phyloP scores from a whole-genome alignment of 1,140 invertebrate genomes.

The Drosophila neocordata region DNA sequence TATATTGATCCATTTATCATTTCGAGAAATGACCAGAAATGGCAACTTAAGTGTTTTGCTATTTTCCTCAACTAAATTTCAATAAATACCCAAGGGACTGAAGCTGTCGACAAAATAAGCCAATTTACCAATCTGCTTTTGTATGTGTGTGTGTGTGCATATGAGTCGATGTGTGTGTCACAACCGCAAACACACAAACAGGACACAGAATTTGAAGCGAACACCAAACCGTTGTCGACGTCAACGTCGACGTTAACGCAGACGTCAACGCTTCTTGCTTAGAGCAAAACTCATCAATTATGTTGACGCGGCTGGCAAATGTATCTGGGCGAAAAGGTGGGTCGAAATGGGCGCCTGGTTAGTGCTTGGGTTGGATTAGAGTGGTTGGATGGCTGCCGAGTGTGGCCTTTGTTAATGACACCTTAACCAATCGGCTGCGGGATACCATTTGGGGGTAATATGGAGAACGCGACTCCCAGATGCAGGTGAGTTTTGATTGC shows the following conservation, averaged over 20 bases:
- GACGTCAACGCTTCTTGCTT: constrained; percentile 43
- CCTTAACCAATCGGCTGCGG: constrained; percentile 28
- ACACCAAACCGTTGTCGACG: constrained; percentile 44
- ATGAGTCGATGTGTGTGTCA: constrained; percentile 19
- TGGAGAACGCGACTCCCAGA: constrained; percentile 2
- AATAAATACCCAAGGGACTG: constrained; percentile 74
- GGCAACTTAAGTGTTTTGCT: constrained; percentile 71
- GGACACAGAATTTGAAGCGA: constrained; percentile 31
- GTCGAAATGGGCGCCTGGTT: constrained; percentile 15
- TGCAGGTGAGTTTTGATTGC: constrained; percentile 1
- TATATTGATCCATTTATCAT: constrained; percentile 11
- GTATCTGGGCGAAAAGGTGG: constrained; percentile 14
- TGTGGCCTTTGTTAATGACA: constrained; percentile 62
- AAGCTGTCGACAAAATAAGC: constrained; percentile 77
- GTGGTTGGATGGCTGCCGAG: constrained; percentile 10
- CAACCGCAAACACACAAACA: constrained; percentile 60
- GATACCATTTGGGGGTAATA: background rate
- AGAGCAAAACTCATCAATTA: constrained; percentile 75
- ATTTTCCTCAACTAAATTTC: constrained; percentile 72
- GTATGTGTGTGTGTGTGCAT: constrained; percentile 24
- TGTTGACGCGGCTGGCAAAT: constrained; percentile 65
- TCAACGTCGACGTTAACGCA: constrained; percentile 30
- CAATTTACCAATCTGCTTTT: constrained; percentile 58
- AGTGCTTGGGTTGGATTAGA: constrained; percentile 16
- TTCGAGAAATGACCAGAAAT: constrained; percentile 30